These are phyloP conservation scores for Jaculus jaculus DNA, from an alignment of 2,113 vertebrate species.

Conservation along the genomic window DNA sequence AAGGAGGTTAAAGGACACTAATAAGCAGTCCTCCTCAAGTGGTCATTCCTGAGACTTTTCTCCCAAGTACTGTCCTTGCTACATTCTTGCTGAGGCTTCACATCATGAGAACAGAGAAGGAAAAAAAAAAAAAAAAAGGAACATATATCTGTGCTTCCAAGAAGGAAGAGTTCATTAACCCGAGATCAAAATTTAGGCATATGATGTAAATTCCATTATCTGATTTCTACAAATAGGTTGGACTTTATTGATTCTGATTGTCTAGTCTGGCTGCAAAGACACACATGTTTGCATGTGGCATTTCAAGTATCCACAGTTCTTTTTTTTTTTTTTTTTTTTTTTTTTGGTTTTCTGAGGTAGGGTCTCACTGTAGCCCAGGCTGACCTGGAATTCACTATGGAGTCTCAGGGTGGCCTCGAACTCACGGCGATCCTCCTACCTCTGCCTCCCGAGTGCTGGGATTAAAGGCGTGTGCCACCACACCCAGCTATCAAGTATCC, in stretches of 20 bases:
- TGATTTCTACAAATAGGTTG: not conserved
- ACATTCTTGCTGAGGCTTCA: not conserved
- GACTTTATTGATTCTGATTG: not conserved
- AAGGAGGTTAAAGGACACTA: conserved; percentile 61
- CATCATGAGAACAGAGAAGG: not conserved
- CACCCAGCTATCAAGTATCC: too few relatives aligned
- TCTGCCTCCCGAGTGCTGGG: too few relatives aligned
- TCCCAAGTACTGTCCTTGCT: fast-evolving
- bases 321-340: too few relatives aligned
- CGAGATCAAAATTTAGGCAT: too few relatives aligned
- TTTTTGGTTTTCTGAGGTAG: too few relatives aligned
- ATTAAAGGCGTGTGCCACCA: too few relatives aligned
- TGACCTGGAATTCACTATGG: too few relatives aligned
- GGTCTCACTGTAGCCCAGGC: too few relatives aligned
- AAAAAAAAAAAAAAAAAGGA: not conserved
- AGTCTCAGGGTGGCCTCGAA: too few relatives aligned
- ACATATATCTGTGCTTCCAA: not conserved
- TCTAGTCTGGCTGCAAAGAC: not conserved
- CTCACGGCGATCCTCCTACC: too few relatives aligned
- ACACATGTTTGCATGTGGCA: not conserved
- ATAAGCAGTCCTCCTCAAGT: not conserved
- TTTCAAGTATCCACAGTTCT: not conserved
- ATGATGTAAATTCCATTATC: not conserved
- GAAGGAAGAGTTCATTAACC: not conserved
- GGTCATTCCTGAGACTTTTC: not conserved